Evolutionary conservation across 2,113 vertebrate genomes (phyloP).

Genomic region (Psittacara wagleri): DNA sequence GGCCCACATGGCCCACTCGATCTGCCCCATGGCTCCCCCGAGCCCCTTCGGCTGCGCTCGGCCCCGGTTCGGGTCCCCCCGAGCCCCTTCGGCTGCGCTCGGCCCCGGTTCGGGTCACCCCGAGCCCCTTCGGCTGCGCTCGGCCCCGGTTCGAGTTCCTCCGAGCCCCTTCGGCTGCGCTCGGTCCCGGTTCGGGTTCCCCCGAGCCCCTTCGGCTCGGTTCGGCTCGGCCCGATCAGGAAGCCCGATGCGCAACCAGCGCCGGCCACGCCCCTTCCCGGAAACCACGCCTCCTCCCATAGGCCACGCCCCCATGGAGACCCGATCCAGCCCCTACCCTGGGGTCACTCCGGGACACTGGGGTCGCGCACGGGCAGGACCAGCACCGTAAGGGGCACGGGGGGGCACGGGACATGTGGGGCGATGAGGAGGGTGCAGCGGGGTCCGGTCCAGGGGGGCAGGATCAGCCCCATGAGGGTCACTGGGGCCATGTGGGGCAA

Average conservation of each 20-base stretch:
- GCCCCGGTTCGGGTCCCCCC: too few species aligned
- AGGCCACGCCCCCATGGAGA: neutral
- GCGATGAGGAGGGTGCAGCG: neutral
- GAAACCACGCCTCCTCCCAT: rapidly evolving
- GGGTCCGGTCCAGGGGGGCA: too few species aligned
- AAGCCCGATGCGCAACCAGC: neutral
- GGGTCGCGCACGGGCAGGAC: neutral
- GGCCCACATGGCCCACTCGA: too few species aligned
- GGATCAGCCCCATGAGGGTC: neutral
- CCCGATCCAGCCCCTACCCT: too few species aligned
- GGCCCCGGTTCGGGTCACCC: neutral
- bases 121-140: neutral
- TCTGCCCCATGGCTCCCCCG: too few species aligned
- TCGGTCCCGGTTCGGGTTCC: too few species aligned
- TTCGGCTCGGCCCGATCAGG: neutral
- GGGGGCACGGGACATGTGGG: rapidly evolving
- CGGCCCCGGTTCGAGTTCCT: too few species aligned
- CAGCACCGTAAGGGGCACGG: neutral
- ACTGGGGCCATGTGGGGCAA: neutral
- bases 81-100: too few species aligned
- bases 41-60: too few species aligned
- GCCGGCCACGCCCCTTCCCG: neutral
- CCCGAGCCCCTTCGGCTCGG: neutral
- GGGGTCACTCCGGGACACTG: too few species aligned
- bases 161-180: too few species aligned